A percentile compares a stretch with the other conserved stretches of the same genome.
Evolutionary conservation across 2,888 invertebrate genomes (phyloP).

Genomic region (Cosmopolites sordidus): DNA sequence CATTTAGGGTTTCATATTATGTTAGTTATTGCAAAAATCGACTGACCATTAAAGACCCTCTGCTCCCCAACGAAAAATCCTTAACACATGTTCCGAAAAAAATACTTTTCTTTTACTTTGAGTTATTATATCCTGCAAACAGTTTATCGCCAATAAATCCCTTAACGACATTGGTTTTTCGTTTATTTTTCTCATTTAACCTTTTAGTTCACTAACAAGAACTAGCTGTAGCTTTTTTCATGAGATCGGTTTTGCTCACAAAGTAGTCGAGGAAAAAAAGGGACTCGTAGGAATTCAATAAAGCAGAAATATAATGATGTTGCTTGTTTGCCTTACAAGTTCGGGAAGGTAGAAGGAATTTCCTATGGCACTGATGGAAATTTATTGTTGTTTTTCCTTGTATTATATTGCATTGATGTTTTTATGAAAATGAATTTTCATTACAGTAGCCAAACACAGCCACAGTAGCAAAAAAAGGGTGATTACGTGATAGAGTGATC

Average conservation of each 20-base stretch:
- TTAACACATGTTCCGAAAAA: background rate
- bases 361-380: too few species aligned
- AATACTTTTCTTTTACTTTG: constrained; percentile 3
- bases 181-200: constrained; percentile 26
- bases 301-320: constrained; percentile 23
- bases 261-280: constrained; percentile 6
- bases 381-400: too few species aligned
- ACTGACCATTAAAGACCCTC: background rate
- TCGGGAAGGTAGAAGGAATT: too few species aligned
- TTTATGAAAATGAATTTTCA: too few species aligned
- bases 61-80: background rate
- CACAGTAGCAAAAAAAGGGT: too few species aligned
- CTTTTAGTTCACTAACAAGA: constrained; percentile 22
- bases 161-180: constrained; percentile 21
- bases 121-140: constrained; percentile 7
- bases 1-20: too few species aligned
- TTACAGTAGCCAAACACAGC: too few species aligned
- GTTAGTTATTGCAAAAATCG: too few species aligned
- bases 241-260: constrained; percentile 15
- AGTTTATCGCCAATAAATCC: constrained; percentile 23
- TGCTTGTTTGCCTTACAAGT: background rate
- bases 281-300: constrained; percentile 14
- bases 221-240: constrained; percentile 17
- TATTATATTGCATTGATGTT: too few species aligned
- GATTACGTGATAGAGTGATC: too few species aligned